Evolutionary conservation across 2,113 vertebrate species (phyloP).

Genomic region (Maccullochella peelii): DNA sequence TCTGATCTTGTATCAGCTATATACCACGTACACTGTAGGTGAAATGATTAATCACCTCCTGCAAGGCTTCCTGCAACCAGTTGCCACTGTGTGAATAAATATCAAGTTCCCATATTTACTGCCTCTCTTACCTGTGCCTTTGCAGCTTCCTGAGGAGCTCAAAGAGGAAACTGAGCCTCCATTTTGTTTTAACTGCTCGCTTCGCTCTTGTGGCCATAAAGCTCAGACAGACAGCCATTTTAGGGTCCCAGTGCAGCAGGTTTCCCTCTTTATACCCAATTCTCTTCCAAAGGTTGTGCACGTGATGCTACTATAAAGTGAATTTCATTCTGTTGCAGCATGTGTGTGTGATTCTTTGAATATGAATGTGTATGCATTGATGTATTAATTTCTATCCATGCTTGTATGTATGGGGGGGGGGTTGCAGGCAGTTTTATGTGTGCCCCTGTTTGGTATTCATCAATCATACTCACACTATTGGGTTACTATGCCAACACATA

Average conservation of each 20-base stretch:
- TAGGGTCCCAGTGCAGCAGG: constrained; percentile 32
- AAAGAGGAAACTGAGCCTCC: constrained; percentile 40
- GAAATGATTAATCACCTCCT: constrained; percentile 63
- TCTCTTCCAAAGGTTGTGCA: constrained; percentile 36
- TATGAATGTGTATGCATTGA: constrained; percentile 22
- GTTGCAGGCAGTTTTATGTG: constrained; percentile 33
- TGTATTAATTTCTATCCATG: constrained; percentile 25
- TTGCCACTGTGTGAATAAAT: too few species aligned
- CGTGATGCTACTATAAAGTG: constrained; percentile 36
- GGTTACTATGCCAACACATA: constrained; percentile 21
- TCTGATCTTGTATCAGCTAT: constrained; percentile 30
- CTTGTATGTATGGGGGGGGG: constrained; percentile 20
- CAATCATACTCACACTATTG: constrained; percentile 6
- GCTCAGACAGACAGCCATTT: constrained; percentile 68
- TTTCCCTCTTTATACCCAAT: constrained; percentile 1
- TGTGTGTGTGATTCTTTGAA: constrained; percentile 24
- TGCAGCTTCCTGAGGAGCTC: constrained; percentile 46
- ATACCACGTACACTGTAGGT: constrained; percentile 10
- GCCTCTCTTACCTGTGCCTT: constrained; percentile 45
- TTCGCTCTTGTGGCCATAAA: constrained; percentile 14
- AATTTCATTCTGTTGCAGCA: constrained; percentile 39
- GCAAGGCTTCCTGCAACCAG: constrained; percentile 31
- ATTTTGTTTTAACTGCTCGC: constrained; percentile 53
- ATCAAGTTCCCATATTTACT: constrained; percentile 38
- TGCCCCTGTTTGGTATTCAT: constrained; percentile 21